phyloP scores from a whole-genome alignment of 2,888 invertebrate genomes.

The Baronia brevicornis region DNA sequence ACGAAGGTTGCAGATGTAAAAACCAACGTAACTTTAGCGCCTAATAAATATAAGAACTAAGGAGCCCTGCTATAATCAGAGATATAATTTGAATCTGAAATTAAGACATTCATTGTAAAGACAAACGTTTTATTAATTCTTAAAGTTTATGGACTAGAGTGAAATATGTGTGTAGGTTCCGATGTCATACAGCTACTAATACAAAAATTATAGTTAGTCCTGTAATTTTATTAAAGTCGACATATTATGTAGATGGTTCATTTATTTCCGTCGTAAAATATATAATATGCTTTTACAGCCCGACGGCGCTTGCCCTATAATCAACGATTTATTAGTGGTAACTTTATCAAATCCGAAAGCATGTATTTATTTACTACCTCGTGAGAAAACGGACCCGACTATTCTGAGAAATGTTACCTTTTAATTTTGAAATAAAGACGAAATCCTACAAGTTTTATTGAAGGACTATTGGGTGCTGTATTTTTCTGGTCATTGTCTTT shows the following conservation, averaged over 20 bases:
- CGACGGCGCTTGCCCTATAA: conserved; percentile 60
- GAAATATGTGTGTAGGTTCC: background rate
- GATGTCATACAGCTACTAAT: background rate
- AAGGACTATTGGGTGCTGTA: conserved; percentile 49
- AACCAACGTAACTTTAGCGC: too few species aligned
- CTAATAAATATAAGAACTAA: too few species aligned
- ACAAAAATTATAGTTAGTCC: background rate
- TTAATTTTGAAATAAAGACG: conserved; percentile 66
- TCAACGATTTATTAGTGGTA: conserved; percentile 65
- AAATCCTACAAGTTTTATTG: conserved; percentile 63
- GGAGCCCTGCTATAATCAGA: too few species aligned
- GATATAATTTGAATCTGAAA: too few species aligned
- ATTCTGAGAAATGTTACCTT: conserved; percentile 61
- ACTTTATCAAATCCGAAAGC: conserved; percentile 55
- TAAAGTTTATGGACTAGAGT: conserved; percentile 1
- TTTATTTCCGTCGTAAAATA: conserved; percentile 56
- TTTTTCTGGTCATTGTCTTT: conserved; percentile 28
- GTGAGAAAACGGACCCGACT: conserved; percentile 53
- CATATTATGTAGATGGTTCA: conserved; percentile 22
- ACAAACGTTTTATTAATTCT: too few species aligned
- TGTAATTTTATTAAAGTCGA: conserved; percentile 8
- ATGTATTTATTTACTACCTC: conserved; percentile 38
- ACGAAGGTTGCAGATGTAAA: too few species aligned
- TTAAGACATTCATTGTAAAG: too few species aligned
- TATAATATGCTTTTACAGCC: conserved; percentile 57